Base-by-base conservation (phyloP, 1,140 invertebrate species). In the Cherax destructor region DNA sequence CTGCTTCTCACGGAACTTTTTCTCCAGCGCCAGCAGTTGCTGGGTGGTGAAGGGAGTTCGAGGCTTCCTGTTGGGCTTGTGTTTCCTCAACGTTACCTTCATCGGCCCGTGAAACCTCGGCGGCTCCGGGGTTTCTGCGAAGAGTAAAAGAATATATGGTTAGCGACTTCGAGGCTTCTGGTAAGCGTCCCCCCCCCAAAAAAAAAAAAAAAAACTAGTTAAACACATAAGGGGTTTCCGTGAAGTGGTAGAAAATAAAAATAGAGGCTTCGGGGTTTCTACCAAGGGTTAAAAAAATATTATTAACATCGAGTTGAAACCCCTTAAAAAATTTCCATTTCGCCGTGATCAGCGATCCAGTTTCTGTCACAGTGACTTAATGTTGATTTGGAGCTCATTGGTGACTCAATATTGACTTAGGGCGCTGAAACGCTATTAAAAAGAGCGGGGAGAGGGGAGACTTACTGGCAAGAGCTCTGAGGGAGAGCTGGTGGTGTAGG, bases 1-100 rank as follows among this genome's bases (percentile, higher is more conserved):
- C 83, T 91, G 89, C 89, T 91, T 91, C 89, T 91, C 89, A 0
- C 89, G 81, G 83, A 91, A 91, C 74, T 91, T 91, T 83, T 91
- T 91, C 88, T 91, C 88, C 72, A 91, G 88, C 30, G 88, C 21
- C 11, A 91, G 88, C 5, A 91, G 88, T 74, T 91, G 88, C 74
- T 91, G 88, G 65, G 88, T 91, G 81, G 88, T 91, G 83, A 91
- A 91, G 83, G 88, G 88, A 56, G 88, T 91, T 50, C 88, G 74
- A 10, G 88, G 88, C 83, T 91, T 91, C 69, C 88, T 30, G 88
- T 91, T 91, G 56, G 88, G 88, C 88, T 91, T 91, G 74, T 91
- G 88, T 72, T 91, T 91, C 81, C 88, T 41, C 74, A 91, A 83
- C 72, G 61, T 83, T 47, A 91, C 88, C 83, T 91, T 91, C 72